Base-by-base conservation (phyloP, 2,797 vertebrate genomes). In the Psittacula derbiana region DNA sequence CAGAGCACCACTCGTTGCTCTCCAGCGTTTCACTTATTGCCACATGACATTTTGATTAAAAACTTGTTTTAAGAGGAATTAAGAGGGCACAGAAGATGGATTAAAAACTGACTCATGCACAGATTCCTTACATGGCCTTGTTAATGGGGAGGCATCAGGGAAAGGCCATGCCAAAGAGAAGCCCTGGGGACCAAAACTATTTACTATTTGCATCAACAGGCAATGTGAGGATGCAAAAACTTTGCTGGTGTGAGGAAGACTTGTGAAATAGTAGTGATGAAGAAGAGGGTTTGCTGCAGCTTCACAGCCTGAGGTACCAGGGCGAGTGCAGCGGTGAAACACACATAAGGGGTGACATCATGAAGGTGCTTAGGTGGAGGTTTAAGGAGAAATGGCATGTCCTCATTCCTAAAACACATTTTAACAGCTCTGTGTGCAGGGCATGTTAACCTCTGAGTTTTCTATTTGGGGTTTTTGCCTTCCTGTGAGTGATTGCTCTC, bases 31-130 rank as follows among this genome's bases (percentile, higher is more conserved):
- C 67, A 87, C 71, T 85, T 85, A n/a, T 16, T 85, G 81, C 60
- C 46, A 69, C 33, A 19, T 38, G 74, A 73, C 27, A 72, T 82
- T 95, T 91, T 95, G 93, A 91, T 96, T 95, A 95, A 95, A 95
- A 95, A 81, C 50, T 85, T 70, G 46, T 24, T 96, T 91, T 92
- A 92, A 80, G 78, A 95, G 55, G 67, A 89, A 75, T 89, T 91
- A 89, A 92, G 73, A 84, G 86, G 80, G 50, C 78, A 75, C 23
- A 61, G 85, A 53, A 92, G 90, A 91, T 43, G 78, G 79, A 95
- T 93, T 92, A 93, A 93, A 95, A 92, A 76, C 36, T 49, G 10
- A 3, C 15, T 71, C 53, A 16, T 50, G 53, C 87, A 80, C 74
- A 91, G 85, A 79, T 75, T 93, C 64, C 71, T 58, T 91, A 65